Percentiles rank a stretch among this genome's conserved stretches.
Evolutionary conservation across 2,797 vertebrate species (phyloP).

Genomic region (Pogoniulus pusillus): DNA sequence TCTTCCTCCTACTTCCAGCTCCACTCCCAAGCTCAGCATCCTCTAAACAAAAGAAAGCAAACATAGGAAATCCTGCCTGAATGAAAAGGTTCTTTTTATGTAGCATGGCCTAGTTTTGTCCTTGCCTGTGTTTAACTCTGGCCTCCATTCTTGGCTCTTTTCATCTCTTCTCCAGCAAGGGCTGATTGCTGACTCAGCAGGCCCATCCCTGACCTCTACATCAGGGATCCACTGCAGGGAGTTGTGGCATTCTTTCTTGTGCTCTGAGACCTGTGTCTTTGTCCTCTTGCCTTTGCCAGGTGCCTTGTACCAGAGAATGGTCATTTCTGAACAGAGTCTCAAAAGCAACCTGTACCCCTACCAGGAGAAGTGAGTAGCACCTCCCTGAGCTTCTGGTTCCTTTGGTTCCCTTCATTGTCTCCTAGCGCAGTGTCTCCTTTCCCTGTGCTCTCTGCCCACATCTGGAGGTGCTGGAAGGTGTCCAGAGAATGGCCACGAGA

Average conservation of each 20-base stretch:
- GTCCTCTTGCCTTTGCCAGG: conserved; percentile 67
- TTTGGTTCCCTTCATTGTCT: not conserved
- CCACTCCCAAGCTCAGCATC: not conserved
- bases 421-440: not conserved
- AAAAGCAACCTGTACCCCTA: conserved; percentile 82
- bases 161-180: not conserved
- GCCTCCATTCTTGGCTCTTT: not conserved
- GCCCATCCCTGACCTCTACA: not conserved
- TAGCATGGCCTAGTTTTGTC: not conserved
- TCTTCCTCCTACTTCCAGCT: not conserved
- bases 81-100: conserved; percentile 31
- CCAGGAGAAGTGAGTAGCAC: conserved; percentile 85
- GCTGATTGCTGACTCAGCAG: not conserved
- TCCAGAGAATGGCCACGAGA: no score
- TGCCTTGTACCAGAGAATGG: conserved; percentile 85
- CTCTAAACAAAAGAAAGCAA: conserved; percentile 41
- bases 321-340: conserved; percentile 88
- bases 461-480: no score
- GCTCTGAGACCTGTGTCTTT: not conserved
- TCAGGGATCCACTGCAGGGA: not conserved
- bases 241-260: not conserved
- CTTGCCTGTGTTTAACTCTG: not conserved
- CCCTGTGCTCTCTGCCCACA: accelerated
- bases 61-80: conserved; percentile 10
- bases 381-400: not conserved